phyloP scores from a whole-genome alignment of 1,140 invertebrate genomes.

The Belonocnema kinseyi region DNA sequence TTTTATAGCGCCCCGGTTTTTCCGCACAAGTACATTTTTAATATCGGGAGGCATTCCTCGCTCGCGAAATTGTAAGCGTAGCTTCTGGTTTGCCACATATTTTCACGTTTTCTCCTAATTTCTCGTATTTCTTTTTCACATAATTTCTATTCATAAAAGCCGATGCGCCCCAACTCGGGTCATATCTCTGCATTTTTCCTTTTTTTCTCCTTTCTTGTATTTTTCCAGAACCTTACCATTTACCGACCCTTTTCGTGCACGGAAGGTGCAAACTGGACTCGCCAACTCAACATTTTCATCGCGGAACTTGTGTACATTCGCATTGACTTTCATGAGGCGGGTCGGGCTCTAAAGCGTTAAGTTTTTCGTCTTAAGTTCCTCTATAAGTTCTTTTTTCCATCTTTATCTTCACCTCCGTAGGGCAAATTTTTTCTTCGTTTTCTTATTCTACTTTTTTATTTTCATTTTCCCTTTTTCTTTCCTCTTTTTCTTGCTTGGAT shows the following conservation, averaged over 20 bases:
- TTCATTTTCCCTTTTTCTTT: too few species aligned
- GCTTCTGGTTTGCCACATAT: conserved; percentile 1
- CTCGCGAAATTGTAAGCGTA: neutral
- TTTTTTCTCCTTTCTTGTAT: neutral
- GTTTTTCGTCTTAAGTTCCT: conserved; percentile 43
- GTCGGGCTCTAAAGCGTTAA: conserved; percentile 47
- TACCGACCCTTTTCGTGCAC: conserved; percentile 2
- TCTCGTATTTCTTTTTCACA: conserved; percentile 13
- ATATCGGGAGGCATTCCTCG: conserved; percentile 7
- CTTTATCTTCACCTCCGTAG: conserved; percentile 35
- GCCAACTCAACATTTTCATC: conserved; percentile 42
- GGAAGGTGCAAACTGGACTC: conserved; percentile 23
- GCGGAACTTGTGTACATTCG: conserved; percentile 44
- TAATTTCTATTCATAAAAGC: conserved; percentile 7
- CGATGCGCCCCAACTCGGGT: neutral
- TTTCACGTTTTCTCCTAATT: conserved; percentile 18
- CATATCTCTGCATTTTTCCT: too few species aligned
- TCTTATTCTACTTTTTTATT: too few species aligned
- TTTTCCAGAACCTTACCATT: conserved; percentile 9
- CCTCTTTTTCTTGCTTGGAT: too few species aligned
- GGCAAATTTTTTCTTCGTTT: neutral
- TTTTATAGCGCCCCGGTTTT: neutral
- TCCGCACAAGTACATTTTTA: neutral
- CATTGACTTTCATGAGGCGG: conserved; percentile 49
- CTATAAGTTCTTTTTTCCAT: conserved; percentile 34